Base-by-base conservation (phyloP, 2,797 vertebrate species). In the Rhinichthys osculus region DNA sequence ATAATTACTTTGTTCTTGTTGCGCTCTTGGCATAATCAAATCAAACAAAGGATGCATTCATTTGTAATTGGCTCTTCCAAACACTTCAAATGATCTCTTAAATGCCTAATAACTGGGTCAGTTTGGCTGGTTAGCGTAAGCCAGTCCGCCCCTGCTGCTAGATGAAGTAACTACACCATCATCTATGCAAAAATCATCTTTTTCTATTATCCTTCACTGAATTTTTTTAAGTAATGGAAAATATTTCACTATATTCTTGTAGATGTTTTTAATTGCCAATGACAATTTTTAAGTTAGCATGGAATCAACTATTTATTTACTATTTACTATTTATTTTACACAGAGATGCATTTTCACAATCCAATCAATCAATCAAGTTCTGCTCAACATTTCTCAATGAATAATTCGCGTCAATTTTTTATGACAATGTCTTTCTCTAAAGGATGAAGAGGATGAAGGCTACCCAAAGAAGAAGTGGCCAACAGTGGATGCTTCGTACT, bases 401-500 rank as follows among this genome's bases (percentile, higher is more conserved):
- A 23, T 23, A 23, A 23, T 67, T 14, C 19, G 50, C 1, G 4
- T 10, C 1, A 14, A 10, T 10, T 16, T 42, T 19, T 52, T 7
- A 19, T 52, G 7, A 54, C 9, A 17, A n/a, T 27, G 5, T 85
- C 23, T 81, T 19, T 89, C 7, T 71, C 27, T 90, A 10, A 62
- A 99, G 98, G 98, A 99, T 74, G 98, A 99, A 83, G 96, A 97
- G 0, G 98, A 99, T 2, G 97, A 98, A 2, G 97, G 96, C 3
- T 95, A 96, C 85, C 97, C 96, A 0, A 98, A 97, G 93, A 99
- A 99, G 91, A 97, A 97, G 85, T 99, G 98, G 98, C 98, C 98
- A 1, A 99, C 97, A 0, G 98, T 99, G 2, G 98, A 99, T 1
- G 98, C 98, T 7, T 99, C 98, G 0, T 99, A 99, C 85, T 99